A percentile compares a stretch with the other conserved stretches of the same genome.
Evolutionary conservation across 2,888 invertebrate genomes (phyloP).

Genomic region (Cryptocheilus praepositus): DNA sequence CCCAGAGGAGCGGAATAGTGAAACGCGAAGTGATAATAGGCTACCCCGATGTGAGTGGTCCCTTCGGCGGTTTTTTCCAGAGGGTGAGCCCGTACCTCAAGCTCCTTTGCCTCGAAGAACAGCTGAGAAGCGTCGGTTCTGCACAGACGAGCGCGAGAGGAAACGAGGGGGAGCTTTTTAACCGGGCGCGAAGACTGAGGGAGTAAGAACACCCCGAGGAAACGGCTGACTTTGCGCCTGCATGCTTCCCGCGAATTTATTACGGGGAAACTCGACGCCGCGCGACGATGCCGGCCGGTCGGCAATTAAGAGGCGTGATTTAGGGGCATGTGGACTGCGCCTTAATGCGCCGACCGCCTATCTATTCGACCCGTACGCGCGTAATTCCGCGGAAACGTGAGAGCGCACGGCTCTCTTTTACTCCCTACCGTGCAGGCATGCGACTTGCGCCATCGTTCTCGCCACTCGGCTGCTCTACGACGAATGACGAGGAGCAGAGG

Average conservation of each 20-base stretch:
- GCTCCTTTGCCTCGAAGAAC: no score
- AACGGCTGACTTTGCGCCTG: neutral
- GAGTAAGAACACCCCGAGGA: neutral
- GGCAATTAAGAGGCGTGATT: slow-evolving; percentile 62
- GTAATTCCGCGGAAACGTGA: slow-evolving; percentile 38
- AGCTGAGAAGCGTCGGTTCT: no score
- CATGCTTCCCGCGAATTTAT: slow-evolving; percentile 54
- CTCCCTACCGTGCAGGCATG: slow-evolving; percentile 19
- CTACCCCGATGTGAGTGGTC: no score
- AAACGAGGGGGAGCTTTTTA: no score
- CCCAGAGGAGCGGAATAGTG: no score
- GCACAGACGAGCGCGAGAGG: no score
- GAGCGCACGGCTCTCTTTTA: slow-evolving; percentile 13
- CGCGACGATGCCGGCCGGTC: slow-evolving; percentile 25
- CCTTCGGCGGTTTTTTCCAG: no score
- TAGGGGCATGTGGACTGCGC: slow-evolving; percentile 44
- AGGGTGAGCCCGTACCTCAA: no score
- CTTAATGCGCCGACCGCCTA: slow-evolving; percentile 33
- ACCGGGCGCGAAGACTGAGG: neutral
- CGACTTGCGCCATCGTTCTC: slow-evolving; percentile 22
- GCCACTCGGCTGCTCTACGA: neutral
- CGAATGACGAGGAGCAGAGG: neutral
- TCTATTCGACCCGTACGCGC: slow-evolving; percentile 25
- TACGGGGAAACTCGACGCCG: slow-evolving; percentile 48
- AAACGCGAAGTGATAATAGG: no score